A percentile compares a stretch with the other conserved stretches of the same genome.
Evolutionary conservation across 2,888 invertebrate species (phyloP).

Genomic region (Netelia inedita): DNA sequence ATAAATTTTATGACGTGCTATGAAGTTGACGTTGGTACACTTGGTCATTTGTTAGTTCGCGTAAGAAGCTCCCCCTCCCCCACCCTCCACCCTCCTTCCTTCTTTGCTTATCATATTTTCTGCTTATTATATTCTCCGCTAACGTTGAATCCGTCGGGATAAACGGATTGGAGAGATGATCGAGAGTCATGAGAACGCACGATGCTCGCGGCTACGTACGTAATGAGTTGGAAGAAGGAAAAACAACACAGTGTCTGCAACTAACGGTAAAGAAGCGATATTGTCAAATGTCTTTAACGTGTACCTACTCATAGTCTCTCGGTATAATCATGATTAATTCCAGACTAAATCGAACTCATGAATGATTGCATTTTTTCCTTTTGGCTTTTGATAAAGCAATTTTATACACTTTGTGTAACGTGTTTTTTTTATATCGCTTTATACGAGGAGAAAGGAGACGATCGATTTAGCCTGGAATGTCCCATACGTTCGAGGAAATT

Average conservation of each 20-base stretch:
- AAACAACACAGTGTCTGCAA: conserved; percentile 6
- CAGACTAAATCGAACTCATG: no score
- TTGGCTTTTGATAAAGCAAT: no score
- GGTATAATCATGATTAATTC: neutral
- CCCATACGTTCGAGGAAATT: neutral
- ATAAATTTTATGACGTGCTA: conserved; percentile 37
- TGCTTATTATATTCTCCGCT: neutral
- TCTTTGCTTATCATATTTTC: neutral
- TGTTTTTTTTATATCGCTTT: no score
- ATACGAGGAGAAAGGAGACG: neutral
- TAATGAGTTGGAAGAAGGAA: neutral
- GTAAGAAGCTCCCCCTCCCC: neutral
- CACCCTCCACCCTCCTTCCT: neutral
- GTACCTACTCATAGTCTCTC: conserved; percentile 1
- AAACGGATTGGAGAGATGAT: conserved; percentile 20
- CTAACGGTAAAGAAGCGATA: conserved; percentile 16
- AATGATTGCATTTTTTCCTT: no score
- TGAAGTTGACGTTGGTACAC: conserved; percentile 9
- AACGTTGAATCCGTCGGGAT: conserved; percentile 6
- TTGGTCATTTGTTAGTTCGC: neutral
- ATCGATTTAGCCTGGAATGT: neutral
- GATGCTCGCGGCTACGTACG: neutral
- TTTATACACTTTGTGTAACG: no score
- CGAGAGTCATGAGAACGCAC: neutral
- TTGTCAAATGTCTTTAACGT: conserved; percentile 28